These are phyloP conservation scores for Himalopsyche kuldschensis DNA, from an alignment of 2,888 invertebrate species.

Conservation along the genomic window DNA sequence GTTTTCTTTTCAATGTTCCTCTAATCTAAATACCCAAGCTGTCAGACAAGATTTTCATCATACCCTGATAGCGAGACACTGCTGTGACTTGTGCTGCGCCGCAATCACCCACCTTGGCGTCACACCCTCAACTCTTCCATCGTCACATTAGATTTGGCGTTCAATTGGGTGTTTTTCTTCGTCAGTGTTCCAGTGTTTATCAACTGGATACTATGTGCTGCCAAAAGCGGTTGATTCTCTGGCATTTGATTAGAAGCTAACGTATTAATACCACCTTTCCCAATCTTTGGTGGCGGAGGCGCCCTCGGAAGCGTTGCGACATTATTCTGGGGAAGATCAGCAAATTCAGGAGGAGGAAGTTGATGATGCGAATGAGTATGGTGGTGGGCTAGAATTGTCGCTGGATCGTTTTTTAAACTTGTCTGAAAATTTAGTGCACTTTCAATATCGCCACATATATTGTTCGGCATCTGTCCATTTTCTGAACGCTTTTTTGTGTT, in stretches of 20 bases:
- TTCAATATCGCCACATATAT: conserved; percentile 83
- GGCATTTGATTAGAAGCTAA: conserved; percentile 62
- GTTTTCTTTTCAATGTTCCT: neutral
- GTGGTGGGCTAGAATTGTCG: conserved; percentile 73
- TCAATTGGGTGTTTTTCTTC: conserved; percentile 72
- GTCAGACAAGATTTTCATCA: conserved; percentile 40
- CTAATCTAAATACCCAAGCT: conserved; percentile 30
- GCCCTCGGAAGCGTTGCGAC: conserved; percentile 69
- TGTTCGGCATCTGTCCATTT: conserved; percentile 86
- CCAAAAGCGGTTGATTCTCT: conserved; percentile 70
- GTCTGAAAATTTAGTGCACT: conserved; percentile 57
- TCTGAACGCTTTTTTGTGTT: conserved; percentile 72
- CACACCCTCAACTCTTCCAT: conserved; percentile 87
- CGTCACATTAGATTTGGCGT: conserved; percentile 62
- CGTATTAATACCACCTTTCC: conserved; percentile 62
- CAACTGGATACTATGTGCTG: conserved; percentile 77
- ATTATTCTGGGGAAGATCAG: conserved; percentile 75
- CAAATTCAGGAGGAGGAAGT: conserved; percentile 81
- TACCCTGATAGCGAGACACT: conserved; percentile 47
- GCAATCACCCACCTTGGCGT: conserved; percentile 66
- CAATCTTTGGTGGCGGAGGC: conserved; percentile 74
- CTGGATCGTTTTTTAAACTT: conserved; percentile 68
- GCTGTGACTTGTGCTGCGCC: conserved; percentile 59
- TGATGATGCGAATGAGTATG: conserved; percentile 78
- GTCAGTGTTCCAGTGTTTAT: conserved; percentile 77